These are phyloP conservation scores for Epinotia ramella DNA, from an alignment of 2,888 invertebrate species.

Conservation along the genomic window DNA sequence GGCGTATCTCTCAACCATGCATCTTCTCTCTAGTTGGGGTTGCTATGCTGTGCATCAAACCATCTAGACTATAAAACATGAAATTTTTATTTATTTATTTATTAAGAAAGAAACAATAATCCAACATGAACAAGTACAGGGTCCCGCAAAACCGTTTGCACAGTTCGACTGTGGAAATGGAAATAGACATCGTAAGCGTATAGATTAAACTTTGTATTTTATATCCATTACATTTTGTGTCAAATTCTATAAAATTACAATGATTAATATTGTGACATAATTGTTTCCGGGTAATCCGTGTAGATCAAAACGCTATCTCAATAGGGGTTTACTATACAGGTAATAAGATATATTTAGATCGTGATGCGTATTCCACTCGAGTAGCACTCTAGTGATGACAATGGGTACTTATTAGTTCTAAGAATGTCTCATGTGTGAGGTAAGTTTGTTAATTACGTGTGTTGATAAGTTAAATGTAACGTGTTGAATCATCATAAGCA, in stretches of 20 bases:
- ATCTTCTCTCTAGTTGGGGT: too few species aligned
- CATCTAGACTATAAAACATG: too few species aligned
- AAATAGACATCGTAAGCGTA: too few species aligned
- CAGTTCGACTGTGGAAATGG: too few species aligned
- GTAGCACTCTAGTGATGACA: constrained; percentile 22
- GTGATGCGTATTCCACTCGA: background rate
- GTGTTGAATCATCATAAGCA: background rate
- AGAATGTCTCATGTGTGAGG: constrained; percentile 9
- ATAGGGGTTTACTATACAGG: background rate
- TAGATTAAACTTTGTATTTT: too few species aligned
- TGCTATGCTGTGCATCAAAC: too few species aligned
- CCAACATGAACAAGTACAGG: too few species aligned
- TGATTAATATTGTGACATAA: background rate
- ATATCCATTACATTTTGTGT: too few species aligned
- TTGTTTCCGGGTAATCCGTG: constrained; percentile 5
- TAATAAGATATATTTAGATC: constrained; percentile 27
- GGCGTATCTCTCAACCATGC: too few species aligned
- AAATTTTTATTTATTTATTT: too few species aligned
- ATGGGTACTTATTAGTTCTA: constrained; percentile 25
- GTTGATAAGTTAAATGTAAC: background rate
- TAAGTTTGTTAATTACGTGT: background rate
- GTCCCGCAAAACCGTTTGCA: too few species aligned
- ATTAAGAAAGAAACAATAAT: too few species aligned
- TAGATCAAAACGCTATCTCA: constrained; percentile 11
- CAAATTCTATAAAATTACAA: background rate